Evolutionary conservation across 2,113 vertebrate species (phyloP), one percentile per base, ranked within the genome.

Genomic region (Gadus chalcogrammus): DNA sequence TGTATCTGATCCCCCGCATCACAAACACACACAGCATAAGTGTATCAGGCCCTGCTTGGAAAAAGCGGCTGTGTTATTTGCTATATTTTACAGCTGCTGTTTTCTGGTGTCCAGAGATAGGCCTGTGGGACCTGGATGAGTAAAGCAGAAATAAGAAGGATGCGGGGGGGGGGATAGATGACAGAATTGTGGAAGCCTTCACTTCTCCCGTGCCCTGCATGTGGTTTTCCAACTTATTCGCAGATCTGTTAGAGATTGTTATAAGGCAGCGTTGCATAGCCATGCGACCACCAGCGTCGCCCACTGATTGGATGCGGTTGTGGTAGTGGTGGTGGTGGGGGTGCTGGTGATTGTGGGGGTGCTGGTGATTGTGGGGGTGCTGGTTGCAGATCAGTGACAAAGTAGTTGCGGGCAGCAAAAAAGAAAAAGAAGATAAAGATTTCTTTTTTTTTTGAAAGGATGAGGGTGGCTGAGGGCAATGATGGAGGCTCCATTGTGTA

Each of bases 21-120:
- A 73, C 77, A 79, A 69, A 13, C 16, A 28, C 82, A 81, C 81
- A 78, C 77, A 58, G 82, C 80, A 78, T 62, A 82, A 75, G 85
- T 88, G 75, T 74, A 74, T 72, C 61, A 78, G 85, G 82, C 82
- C 81, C 70, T 80, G 84, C 78, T 85, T 87, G 80, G 42, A 75
- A 56, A 72, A 88, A 88, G 82, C 72, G 9, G 81, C 87, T 81
- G 84, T 75, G 78, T 84, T 85, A 48, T 13, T 13, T 48, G 83
- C 78, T 70, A 81, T 90, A 84, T 85, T 84, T 89, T 81, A 87
- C 82, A 76, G 79, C 79, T 86, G 81, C 77, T 58, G 81, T 86
- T 88, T 85, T 20, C 84, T 81, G 84, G 84, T 78, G 73, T 85
- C 86, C 76, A 69, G 53, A 79, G 82, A 84, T 75, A 77, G 69